Evolutionary conservation across 2,888 invertebrate genomes (phyloP).

Genomic region (Thelaira solivaga): DNA sequence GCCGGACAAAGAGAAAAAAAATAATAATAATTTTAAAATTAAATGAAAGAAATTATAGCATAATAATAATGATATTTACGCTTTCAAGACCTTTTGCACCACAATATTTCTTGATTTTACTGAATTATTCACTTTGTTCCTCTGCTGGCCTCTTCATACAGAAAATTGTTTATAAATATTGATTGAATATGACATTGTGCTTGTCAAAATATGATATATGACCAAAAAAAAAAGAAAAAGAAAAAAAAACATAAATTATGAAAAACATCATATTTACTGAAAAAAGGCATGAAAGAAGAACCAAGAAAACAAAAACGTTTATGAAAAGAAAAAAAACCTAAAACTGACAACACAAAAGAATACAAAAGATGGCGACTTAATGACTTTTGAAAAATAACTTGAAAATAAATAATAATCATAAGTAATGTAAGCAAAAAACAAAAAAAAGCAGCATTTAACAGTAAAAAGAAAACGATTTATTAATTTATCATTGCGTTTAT

Average conservation of each 20-base stretch:
- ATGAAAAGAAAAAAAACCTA: slow-evolving; percentile 44
- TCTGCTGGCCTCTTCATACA: slow-evolving; percentile 21
- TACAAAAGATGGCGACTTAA: slow-evolving; percentile 62
- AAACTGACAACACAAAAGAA: slow-evolving; percentile 56
- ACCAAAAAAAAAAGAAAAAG: too few relatives aligned
- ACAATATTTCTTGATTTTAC: slow-evolving; percentile 7
- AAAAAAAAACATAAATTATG: slow-evolving; percentile 39
- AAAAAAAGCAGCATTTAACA: slow-evolving; percentile 48
- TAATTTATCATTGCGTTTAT: slow-evolving; percentile 71
- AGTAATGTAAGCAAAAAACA: slow-evolving; percentile 35
- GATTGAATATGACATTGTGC: slow-evolving; percentile 72
- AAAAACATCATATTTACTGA: slow-evolving; percentile 56
- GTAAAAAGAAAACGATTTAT: slow-evolving; percentile 62
- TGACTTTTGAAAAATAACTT: slow-evolving; percentile 65
- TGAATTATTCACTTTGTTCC: slow-evolving; percentile 2
- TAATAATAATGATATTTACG: slow-evolving; percentile 50
- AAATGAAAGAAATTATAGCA: slow-evolving; percentile 15
- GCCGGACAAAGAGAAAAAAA: slow-evolving; percentile 19
- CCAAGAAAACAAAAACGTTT: slow-evolving; percentile 33
- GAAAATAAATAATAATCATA: slow-evolving; percentile 59
- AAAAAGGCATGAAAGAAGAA: slow-evolving; percentile 30
- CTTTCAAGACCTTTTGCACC: slow-evolving; percentile 27
- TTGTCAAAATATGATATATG: slow-evolving; percentile 74
- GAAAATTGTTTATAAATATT: slow-evolving; percentile 72
- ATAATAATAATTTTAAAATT: slow-evolving; percentile 18